phyloP scores from a whole-genome alignment of 2,888 invertebrate species.

The Sisyra nigra region DNA sequence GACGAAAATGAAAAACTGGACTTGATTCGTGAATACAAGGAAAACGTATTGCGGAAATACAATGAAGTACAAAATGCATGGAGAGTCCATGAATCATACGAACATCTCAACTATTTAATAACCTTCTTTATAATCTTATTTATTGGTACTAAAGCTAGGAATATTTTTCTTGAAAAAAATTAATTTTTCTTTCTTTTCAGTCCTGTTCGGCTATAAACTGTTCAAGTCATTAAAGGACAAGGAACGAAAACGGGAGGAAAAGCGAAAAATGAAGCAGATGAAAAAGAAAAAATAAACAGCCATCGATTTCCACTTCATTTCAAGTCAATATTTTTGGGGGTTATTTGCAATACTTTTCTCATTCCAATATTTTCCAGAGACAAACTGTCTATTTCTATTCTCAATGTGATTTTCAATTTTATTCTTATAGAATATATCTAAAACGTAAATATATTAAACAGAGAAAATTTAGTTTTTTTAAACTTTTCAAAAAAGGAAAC shows the following conservation, averaged over 20 bases:
- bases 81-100: slow-evolving; percentile 4
- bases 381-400: neutral
- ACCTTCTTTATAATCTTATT: slow-evolving; percentile 9
- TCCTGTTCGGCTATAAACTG: slow-evolving; percentile 73
- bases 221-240: slow-evolving; percentile 65
- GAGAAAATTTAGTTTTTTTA: too few species aligned
- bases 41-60: neutral
- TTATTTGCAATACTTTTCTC: too few species aligned
- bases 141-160: neutral
- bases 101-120: slow-evolving; percentile 3
- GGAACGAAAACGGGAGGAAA: slow-evolving; percentile 61
- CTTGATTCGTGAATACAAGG: neutral
- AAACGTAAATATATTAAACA: too few species aligned
- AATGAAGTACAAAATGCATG: neutral
- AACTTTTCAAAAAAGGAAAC: neutral
- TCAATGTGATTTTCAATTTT: too few species aligned
- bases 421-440: neutral
- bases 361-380: neutral
- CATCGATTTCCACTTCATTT: neutral
- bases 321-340: neutral
- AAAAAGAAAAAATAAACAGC: slow-evolving; percentile 54
- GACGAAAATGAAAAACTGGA: too few species aligned
- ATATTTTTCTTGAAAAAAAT: too few species aligned
- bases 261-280: slow-evolving; percentile 60
- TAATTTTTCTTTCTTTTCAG: slow-evolving; percentile 36